Evolutionary conservation across 2,113 vertebrate species (phyloP).

Genomic region (Heterotis niloticus): DNA sequence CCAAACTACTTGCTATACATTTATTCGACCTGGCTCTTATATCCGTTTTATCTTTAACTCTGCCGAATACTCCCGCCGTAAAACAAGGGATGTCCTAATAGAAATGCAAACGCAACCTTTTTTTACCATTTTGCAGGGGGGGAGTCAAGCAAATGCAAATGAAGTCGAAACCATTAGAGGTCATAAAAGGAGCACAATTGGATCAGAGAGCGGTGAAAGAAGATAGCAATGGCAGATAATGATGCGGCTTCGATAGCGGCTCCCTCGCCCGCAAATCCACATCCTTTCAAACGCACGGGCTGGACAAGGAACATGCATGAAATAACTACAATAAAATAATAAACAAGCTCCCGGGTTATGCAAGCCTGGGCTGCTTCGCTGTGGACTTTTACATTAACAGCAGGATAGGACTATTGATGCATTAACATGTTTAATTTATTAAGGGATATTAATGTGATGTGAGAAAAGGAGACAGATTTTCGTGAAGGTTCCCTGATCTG

Average conservation of each 20-base stretch:
- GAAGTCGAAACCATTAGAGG: neutral
- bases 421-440: neutral
- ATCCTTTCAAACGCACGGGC: neutral
- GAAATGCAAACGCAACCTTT: neutral
- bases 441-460: neutral
- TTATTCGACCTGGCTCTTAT: too few species aligned
- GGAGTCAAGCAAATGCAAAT: constrained; percentile 5
- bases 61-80: neutral
- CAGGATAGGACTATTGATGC: neutral
- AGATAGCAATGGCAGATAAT: constrained; percentile 9
- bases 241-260: neutral
- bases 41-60: neutral
- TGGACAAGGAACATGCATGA: neutral
- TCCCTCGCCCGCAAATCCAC: neutral
- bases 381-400: neutral
- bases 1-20: too few species aligned
- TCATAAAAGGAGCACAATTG: constrained; percentile 11
- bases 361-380: neutral
- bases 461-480: neutral
- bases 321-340: constrained; percentile 5
- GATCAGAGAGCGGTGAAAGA: neutral
- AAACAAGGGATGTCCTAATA: neutral
- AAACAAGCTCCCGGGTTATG: neutral
- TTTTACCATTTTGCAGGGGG: neutral
- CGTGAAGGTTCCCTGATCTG: too few species aligned